These are phyloP conservation scores for Dipodomys stephensi DNA, from an alignment of 2,113 vertebrate genomes.

Conservation along the genomic window DNA sequence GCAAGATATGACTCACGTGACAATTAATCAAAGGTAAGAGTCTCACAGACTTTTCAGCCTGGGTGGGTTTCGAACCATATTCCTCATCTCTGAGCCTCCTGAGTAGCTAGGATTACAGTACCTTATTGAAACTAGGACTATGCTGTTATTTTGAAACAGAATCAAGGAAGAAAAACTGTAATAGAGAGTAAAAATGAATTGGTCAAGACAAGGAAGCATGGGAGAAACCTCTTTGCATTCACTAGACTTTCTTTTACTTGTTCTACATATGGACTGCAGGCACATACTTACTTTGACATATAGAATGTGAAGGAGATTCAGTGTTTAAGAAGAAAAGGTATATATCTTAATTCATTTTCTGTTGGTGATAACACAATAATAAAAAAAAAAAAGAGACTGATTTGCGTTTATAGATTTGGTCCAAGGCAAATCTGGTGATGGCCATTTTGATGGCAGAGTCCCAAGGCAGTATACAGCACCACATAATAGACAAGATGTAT, in stretches of 20 bases:
- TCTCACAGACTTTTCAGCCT: too few species aligned
- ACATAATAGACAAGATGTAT: too few species aligned
- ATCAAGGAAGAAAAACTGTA: neutral
- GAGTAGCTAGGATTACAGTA: too few species aligned
- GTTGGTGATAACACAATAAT: neutral
- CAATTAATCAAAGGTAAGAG: too few species aligned
- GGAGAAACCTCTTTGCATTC: neutral
- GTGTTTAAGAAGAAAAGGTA: neutral
- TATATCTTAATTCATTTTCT: neutral
- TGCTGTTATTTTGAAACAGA: neutral
- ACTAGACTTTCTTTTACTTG: neutral
- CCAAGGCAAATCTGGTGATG: neutral
- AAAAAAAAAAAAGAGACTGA: neutral
- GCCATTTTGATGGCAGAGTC: neutral
- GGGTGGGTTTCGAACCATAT: too few species aligned
- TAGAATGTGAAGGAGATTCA: neutral
- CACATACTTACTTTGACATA: neutral
- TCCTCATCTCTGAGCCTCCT: too few species aligned
- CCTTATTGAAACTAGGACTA: conserved; percentile 5
- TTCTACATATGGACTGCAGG: neutral
- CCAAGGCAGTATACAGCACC: neutral
- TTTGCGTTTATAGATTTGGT: neutral
- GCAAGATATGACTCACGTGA: too few species aligned
- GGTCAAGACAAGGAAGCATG: neutral
- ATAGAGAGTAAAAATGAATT: neutral